Evolutionary conservation across 2,113 vertebrate genomes (phyloP).

Genomic region (Tetraodon nigroviridis): DNA sequence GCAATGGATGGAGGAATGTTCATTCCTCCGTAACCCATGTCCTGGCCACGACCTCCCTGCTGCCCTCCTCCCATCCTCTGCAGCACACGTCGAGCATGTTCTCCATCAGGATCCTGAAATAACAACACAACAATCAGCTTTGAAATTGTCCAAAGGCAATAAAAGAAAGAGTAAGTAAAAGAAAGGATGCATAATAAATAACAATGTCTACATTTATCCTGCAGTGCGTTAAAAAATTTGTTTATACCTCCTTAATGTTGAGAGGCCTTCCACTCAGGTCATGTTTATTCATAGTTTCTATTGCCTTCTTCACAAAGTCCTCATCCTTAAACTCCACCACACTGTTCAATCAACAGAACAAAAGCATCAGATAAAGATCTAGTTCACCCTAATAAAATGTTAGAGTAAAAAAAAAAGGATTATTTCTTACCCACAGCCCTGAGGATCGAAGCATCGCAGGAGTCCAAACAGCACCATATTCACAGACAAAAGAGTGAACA

Average conservation of each 20-base stretch:
- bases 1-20: constrained; percentile 91
- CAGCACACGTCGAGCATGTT: constrained; percentile 89
- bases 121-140: constrained; percentile 26
- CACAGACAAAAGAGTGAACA: constrained; percentile 61
- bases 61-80: constrained; percentile 84
- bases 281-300: constrained; percentile 95
- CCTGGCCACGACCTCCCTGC: constrained; percentile 80
- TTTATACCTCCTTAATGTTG: constrained; percentile 93
- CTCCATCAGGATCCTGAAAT: constrained; percentile 90
- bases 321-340: constrained; percentile 99
- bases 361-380: constrained; percentile 6
- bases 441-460: constrained; percentile 37
- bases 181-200: neutral
- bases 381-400: neutral
- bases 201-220: neutral
- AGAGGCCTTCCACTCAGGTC: constrained; percentile 93
- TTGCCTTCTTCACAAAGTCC: constrained; percentile 96
- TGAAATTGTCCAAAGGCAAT: neutral
- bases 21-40: constrained; percentile 83
- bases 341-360: constrained; percentile 65
- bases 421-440: constrained; percentile 95
- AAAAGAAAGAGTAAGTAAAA: neutral
- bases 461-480: constrained; percentile 52
- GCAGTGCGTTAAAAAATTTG: neutral
- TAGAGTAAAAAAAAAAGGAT: neutral